Percentiles rank a stretch among this genome's conserved stretches.
These are phyloP conservation scores for Folsomia candida DNA, from an alignment of 2,888 invertebrate species.

Conservation along the genomic window DNA sequence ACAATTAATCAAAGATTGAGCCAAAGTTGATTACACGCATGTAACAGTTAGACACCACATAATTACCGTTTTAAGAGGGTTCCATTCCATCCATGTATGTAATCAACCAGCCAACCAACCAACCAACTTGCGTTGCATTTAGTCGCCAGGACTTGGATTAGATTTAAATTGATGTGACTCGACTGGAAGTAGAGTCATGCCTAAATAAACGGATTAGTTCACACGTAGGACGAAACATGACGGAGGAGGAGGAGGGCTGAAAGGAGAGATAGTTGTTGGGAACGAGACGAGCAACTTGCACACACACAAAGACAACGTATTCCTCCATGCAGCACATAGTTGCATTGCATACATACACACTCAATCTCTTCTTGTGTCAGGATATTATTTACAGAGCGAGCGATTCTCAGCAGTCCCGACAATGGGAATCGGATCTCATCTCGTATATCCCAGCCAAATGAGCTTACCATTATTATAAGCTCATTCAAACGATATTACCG, in stretches of 20 bases:
- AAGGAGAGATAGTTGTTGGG: background rate
- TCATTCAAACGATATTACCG: conserved; percentile 13
- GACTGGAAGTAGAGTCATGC: conserved; percentile 27
- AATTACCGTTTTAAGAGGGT: background rate
- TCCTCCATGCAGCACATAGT: background rate
- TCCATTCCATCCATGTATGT: background rate
- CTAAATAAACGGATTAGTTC: conserved; percentile 41
- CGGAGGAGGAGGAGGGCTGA: background rate
- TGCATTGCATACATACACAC: background rate
- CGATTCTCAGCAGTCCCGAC: background rate
- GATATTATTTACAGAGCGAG: conserved; percentile 16
- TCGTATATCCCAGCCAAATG: background rate
- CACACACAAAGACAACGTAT: conserved; percentile 1
- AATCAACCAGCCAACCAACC: background rate
- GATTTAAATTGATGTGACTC: background rate
- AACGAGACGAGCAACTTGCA: background rate
- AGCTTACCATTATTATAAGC: conserved; percentile 17
- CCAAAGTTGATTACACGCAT: background rate
- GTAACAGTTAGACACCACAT: no score
- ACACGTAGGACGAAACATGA: conserved; percentile 28
- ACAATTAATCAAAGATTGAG: background rate
- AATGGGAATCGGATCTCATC: conserved; percentile 12
- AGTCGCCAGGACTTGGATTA: background rate
- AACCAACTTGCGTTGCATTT: background rate
- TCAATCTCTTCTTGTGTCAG: conserved; percentile 1